Evolutionary conservation across 2,888 invertebrate genomes (phyloP).

Genomic region (Orgyia antiqua): DNA sequence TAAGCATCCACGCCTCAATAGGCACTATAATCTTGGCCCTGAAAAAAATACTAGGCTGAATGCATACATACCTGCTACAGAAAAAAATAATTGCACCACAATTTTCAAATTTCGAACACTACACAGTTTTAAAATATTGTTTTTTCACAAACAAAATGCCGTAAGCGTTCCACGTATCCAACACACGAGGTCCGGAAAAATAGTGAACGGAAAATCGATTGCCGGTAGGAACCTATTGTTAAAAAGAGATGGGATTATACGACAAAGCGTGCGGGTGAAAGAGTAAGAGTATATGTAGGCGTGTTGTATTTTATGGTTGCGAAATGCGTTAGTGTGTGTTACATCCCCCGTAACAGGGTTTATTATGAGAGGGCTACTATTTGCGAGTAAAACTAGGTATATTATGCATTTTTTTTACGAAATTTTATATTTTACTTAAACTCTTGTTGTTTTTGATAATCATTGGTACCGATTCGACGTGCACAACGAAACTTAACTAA

Average conservation of each 20-base stretch:
- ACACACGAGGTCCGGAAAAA: constrained; percentile 23
- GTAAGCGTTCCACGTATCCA: constrained; percentile 16
- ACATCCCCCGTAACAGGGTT: constrained; percentile 24
- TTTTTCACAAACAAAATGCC: constrained; percentile 19
- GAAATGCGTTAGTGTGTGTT: constrained; percentile 16
- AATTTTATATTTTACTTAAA: not conserved
- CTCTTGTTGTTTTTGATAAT: not conserved
- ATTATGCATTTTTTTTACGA: not conserved
- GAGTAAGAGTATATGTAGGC: constrained; percentile 13
- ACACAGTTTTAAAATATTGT: constrained; percentile 5
- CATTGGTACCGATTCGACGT: not conserved
- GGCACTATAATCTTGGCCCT: not conserved
- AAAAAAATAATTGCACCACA: too few species aligned
- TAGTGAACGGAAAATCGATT: constrained; percentile 33
- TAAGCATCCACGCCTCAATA: not conserved
- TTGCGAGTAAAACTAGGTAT: not conserved
- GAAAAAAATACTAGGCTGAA: not conserved
- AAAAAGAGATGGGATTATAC: constrained; percentile 9
- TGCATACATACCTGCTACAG: constrained; percentile 11
- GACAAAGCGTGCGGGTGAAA: constrained; percentile 5
- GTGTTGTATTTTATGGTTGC: constrained; percentile 16
- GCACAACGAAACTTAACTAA: too few species aligned
- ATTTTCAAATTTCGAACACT: constrained; percentile 13
- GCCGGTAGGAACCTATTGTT: constrained; percentile 10
- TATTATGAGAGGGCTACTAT: constrained; percentile 23